Evolutionary conservation across 2,113 vertebrate genomes (phyloP).

Genomic region (Uropsilus gracilis): DNA sequence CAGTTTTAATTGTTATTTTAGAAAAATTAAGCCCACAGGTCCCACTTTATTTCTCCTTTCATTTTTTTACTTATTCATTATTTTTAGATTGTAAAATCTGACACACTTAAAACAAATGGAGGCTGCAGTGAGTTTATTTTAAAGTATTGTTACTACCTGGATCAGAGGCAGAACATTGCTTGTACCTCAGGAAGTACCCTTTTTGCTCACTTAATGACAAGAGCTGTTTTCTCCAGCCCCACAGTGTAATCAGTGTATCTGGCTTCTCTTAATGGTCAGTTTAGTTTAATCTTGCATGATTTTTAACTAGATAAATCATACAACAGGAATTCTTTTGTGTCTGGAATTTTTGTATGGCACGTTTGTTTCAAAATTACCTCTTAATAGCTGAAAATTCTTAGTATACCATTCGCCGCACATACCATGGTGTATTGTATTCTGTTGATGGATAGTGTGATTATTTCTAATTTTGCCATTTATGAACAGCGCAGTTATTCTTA

Average conservation of each 20-base stretch:
- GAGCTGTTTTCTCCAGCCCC: not conserved
- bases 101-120: not conserved
- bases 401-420: not conserved
- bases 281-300: not conserved
- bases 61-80: not conserved
- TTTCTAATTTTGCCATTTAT: not conserved
- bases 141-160: not conserved
- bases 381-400: not conserved
- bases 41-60: not conserved
- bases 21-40: not conserved
- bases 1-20: slow-evolving; percentile 8
- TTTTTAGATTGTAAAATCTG: slow-evolving; percentile 23
- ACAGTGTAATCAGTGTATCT: not conserved
- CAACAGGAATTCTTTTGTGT: not conserved
- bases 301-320: not conserved
- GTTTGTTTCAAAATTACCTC: slow-evolving; percentile 45
- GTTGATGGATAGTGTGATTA: not conserved
- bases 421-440: not conserved
- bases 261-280: not conserved
- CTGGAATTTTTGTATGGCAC: not conserved
- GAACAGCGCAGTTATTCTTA: not conserved
- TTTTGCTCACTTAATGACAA: not conserved
- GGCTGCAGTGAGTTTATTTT: not conserved
- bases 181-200: not conserved
- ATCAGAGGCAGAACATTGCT: not conserved